Evolutionary conservation across 2,888 invertebrate species (phyloP).

Genomic region (Spodoptera littoralis): DNA sequence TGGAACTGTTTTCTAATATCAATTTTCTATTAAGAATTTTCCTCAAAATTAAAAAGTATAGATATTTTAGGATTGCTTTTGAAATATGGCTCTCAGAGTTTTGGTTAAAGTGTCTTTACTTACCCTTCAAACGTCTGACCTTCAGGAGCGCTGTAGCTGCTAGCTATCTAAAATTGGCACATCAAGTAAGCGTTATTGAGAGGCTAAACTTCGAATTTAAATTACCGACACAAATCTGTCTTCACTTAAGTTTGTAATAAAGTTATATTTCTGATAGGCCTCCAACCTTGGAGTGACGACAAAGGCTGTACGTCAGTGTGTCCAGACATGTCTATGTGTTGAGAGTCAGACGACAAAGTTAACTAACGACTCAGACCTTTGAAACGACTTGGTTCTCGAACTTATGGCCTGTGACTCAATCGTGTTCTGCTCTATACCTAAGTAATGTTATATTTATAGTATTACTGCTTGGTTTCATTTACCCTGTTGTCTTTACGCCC

Average conservation of each 20-base stretch:
- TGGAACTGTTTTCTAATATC: not conserved
- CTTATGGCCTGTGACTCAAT: slow-evolving; percentile 33
- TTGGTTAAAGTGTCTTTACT: slow-evolving; percentile 12
- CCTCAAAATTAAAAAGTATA: not conserved
- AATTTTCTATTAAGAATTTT: slow-evolving; percentile 1
- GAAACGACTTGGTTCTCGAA: slow-evolving; percentile 24
- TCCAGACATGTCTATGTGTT: slow-evolving; percentile 39
- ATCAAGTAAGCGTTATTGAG: slow-evolving; percentile 10
- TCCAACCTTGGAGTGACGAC: slow-evolving; percentile 42
- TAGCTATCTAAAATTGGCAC: slow-evolving; percentile 14
- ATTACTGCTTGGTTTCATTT: not conserved
- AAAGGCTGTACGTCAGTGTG: slow-evolving; percentile 12
- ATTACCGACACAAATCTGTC: slow-evolving; percentile 12
- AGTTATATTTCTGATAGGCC: slow-evolving; percentile 22
- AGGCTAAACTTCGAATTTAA: slow-evolving; percentile 24
- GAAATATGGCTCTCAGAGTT: slow-evolving; percentile 3
- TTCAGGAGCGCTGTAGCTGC: slow-evolving; percentile 9
- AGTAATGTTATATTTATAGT: slow-evolving; percentile 9
- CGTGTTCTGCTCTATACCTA: slow-evolving; percentile 6
- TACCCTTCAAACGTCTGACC: slow-evolving; percentile 35
- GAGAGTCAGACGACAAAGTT: slow-evolving; percentile 20
- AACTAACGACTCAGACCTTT: slow-evolving; percentile 39
- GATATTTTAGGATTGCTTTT: not conserved
- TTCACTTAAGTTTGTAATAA: slow-evolving; percentile 5
- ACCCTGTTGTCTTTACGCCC: not conserved